Conservation (phyloP, 2,888 invertebrate species). For the Stenichneumon culpator region DNA sequence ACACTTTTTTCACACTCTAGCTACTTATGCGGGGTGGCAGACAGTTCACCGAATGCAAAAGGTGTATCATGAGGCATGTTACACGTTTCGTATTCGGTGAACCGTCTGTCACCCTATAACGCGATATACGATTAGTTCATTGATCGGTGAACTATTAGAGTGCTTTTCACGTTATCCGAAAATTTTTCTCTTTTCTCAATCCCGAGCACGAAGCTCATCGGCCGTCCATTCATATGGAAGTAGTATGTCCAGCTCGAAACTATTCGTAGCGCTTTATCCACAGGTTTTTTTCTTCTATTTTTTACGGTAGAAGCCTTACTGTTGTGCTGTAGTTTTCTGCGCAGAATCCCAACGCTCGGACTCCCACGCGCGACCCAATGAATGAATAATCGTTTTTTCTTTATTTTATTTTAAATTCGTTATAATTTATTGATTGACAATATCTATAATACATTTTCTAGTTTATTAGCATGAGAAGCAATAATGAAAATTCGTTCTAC, state of each 20-base stretch:
- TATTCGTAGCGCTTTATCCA: not conserved
- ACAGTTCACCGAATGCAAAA: too few species aligned
- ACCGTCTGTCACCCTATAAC: too few species aligned
- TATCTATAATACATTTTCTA: conserved; percentile 79
- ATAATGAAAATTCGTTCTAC: conserved; percentile 83
- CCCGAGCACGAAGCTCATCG: conserved; percentile 1
- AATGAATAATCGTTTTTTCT: not conserved
- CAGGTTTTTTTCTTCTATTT: not conserved
- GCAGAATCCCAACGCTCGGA: too few species aligned
- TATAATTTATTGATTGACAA: conserved; percentile 81
- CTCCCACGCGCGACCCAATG: not conserved
- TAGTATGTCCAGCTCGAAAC: not conserved
- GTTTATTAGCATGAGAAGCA: conserved; percentile 82
- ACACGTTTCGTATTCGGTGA: too few species aligned
- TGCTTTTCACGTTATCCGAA: conserved; percentile 22
- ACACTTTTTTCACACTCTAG: too few species aligned
- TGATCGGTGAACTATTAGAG: conserved; percentile 61
- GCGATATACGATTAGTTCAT: conserved; percentile 46
- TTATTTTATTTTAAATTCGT: conserved; percentile 60
- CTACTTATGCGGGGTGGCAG: too few species aligned
- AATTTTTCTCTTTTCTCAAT: conserved; percentile 39
- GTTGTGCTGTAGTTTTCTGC: not conserved
- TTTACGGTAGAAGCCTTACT: too few species aligned
- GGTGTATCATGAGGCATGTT: too few species aligned
- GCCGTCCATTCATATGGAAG: not conserved